Evolutionary conservation across 2,888 invertebrate species (phyloP), one percentile per base, ranked within the genome.

Genomic region (Onchidella celtica): DNA sequence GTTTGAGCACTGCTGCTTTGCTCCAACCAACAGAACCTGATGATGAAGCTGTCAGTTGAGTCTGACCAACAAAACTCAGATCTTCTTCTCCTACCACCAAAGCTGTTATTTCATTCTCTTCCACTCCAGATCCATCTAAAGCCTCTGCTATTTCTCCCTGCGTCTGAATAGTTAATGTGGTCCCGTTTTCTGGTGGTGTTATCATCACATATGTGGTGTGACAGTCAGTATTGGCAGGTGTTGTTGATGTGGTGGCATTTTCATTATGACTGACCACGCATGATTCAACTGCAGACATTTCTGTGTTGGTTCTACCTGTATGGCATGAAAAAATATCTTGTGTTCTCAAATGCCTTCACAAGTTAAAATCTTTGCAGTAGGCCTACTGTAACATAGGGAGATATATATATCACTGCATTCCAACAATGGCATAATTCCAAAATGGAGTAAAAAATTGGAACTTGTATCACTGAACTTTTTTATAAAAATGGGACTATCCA

Each of bases 21-120:
- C 61, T 61, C 61, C 61, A 61, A 6, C 24, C 61, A 21, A 61
- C 61, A 61, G 61, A 14, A 14, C 61, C 61, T 61, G 61, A 61
- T 61, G 61, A 47, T 47, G 47, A 11, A 17, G 9, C 47, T 47
- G 47, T 47, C 17, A 11, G 47, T 17, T 47, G 47, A 17, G 47
- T 11, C 9, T 47, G 6, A 17, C 17, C 17, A 47, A 6, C 17
- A 11, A 47, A 11, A 17, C 47, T 17, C 47, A 47, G 17, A 47
- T 47, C 47, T 11, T 47, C 47, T 47, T 47, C 47, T 11, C 47
- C 47, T 11, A 47, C 47, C 47, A 47, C 47, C 47, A 47, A 47
- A 47, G 47, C 47, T 47, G 47, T 47, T 6, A 47, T 47, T 47
- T 47, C 47, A 11, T 47, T 47, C 17, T 47, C 47, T 47, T 47